Base-by-base conservation (phyloP, 92 coral and sea anemone species). In the Parazoanthus darwini region DNA sequence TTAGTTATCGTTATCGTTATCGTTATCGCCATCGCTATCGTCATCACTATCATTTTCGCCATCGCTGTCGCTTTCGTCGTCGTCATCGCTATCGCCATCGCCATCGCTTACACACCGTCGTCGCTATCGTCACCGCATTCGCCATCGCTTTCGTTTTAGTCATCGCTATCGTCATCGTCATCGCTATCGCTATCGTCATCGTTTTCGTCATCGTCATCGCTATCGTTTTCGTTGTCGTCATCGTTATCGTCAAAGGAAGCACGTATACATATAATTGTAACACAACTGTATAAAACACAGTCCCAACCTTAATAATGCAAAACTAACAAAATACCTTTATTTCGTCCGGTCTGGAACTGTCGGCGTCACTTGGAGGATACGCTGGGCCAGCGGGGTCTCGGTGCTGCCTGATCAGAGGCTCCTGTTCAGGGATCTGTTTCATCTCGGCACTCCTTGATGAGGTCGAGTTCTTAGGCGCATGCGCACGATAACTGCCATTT, bases 401-500 rank as follows among this genome's bases (percentile, higher is more conserved):
- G 48, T 68, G 66, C 43, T 84, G 87, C 22, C 66, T 51, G 38
- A 93, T 79, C 67, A 95, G 89, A 16, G 98, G 98, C 73, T 94
- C 92, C 76, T 93, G 82, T 86, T 95, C 98, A 54, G 98, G 98
- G 42, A 95, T 95, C 80, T 93, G 98, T 43, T 86, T 89, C 83
- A 95, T 90, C 63, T 92, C 98, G 29, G 78, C 46, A 80, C 88
- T 90, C 70, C 86, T 89, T 14, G 92, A 91, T 78, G 89, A 44
- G 80, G 86, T 91, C 29, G 90, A 66, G 67, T 88, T 84, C 70
- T 78, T 87, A 36, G 83, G 83, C 63, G 80, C 90, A 81, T 85
- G 82, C 51, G 80, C 88, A 67, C 92, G 90, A 66, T 90, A 89
- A 50, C 94, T 98, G 37, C 94, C 92, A 86, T 85, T 91, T 33